Evolutionary conservation across 2,797 vertebrate genomes (phyloP), one percentile per base, ranked within the genome.

Genomic region (Eutrigla gurnardus): DNA sequence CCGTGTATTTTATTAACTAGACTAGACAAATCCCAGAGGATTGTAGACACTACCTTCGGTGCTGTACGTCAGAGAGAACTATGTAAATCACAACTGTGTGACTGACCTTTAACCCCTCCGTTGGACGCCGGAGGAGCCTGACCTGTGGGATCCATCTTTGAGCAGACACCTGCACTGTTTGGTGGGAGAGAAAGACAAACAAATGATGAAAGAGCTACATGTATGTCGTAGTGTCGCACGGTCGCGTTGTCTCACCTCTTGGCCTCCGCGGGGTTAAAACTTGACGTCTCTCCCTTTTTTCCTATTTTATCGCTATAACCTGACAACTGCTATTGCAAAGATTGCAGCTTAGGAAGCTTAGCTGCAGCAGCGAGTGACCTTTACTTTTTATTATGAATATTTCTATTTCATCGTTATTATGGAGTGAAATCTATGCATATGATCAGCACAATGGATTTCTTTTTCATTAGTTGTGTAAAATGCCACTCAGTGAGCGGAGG

Each of bases 361-460:
- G 93, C 95, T 85, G 93, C 93, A 93, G 95, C 93, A 93, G 92
- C 89, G 92, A 96, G 93, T 98, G 97, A 98, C 97, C 97, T 99
- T 98, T 98, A 95, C 95, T 96, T 97, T 25, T 98, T 97, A 97
- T 97, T 98, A 97, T 96, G 96, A 97, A 97, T 97, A 97, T 96
- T 95, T 95, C 95, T 96, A 95, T 97, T 96, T 96, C 96, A 95
- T 97, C 96, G 95, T 96, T 96, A 96, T 96, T 96, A 90, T 96
- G 94, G 93, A 94, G 93, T 95, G 93, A 96, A 97, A 96, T 96
- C 96, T 94, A 86, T 93, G 94, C 93, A 96, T 94, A 94, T 96
- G 95, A 96, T 94, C 93, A 95, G 94, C 95, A 94, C 95, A 95
- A 91, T 93, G 93, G 94, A 94, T 95, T 94, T 94, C 90, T 94